Percentiles rank a stretch among this genome's conserved stretches.
Conservation (phyloP, 1,140 invertebrate genomes). For the Micrasema longulum region DNA sequence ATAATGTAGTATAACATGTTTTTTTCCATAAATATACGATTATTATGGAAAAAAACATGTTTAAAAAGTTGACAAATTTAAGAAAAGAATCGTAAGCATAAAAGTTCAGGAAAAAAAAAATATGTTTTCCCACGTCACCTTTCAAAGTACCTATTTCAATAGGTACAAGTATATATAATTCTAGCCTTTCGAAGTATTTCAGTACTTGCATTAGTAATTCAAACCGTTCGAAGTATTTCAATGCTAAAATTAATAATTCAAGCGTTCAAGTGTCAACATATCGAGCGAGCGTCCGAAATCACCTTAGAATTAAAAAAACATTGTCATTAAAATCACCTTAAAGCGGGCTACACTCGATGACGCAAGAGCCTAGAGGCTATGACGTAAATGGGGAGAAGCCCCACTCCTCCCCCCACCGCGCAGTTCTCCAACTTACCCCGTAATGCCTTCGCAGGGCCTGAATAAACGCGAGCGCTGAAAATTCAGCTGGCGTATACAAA, state of each 20-base stretch:
- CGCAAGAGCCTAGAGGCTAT: conserved; percentile 1
- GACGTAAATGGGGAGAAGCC: conserved; percentile 23
- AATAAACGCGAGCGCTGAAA: conserved; percentile 17
- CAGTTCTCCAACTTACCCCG: not conserved
- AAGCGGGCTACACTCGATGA: conserved; percentile 21
- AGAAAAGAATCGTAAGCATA: no score
- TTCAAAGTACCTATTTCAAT: no score
- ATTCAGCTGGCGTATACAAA: conserved; percentile 6
- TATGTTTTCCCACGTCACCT: no score
- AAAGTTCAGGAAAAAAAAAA: no score
- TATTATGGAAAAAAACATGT: no score
- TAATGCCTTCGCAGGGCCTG: conserved; percentile 4
- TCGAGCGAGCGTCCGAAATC: not conserved
- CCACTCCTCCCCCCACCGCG: not conserved
- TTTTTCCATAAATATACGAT: no score
- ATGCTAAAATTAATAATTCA: not conserved
- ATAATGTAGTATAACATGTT: no score
- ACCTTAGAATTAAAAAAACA: no score
- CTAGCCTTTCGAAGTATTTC: not conserved
- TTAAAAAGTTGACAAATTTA: no score
- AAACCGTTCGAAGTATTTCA: not conserved
- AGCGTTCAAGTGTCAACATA: not conserved
- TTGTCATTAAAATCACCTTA: no score
- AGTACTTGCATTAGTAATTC: not conserved
- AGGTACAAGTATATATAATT: not conserved